Evolutionary conservation across 2,113 vertebrate species (phyloP).

Genomic region (Platysteira castanea): DNA sequence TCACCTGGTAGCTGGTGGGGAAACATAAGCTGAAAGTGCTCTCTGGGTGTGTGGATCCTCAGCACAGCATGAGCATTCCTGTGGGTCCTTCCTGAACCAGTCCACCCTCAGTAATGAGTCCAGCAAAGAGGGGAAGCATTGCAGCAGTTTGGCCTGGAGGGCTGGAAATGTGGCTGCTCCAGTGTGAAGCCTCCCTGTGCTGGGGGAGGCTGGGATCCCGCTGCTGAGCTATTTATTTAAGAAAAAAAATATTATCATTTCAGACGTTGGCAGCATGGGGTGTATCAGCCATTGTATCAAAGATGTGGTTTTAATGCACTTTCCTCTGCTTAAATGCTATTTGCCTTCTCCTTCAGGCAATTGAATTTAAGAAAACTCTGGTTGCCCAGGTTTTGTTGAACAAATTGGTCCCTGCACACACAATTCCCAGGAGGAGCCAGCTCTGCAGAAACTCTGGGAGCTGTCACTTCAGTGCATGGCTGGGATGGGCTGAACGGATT

Average conservation of each 20-base stretch:
- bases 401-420: slow-evolving; percentile 47
- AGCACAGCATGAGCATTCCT: fast-evolving
- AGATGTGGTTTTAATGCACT: slow-evolving; percentile 67
- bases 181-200: background rate
- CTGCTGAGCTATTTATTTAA: slow-evolving; percentile 62
- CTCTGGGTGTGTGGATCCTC: background rate
- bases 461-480: slow-evolving; percentile 53
- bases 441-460: slow-evolving; percentile 59
- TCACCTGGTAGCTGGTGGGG: background rate
- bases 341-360: slow-evolving; percentile 71
- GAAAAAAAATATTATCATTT: slow-evolving; percentile 73
- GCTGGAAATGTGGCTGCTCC: slow-evolving; percentile 24
- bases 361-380: slow-evolving; percentile 71
- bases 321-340: slow-evolving; percentile 59
- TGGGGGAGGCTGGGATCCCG: background rate
- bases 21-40: background rate
- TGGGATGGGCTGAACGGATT: slow-evolving; percentile 34
- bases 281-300: slow-evolving; percentile 54
- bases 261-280: slow-evolving; percentile 34
- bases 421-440: slow-evolving; percentile 56
- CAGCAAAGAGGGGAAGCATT: background rate
- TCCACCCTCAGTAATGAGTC: background rate
- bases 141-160: background rate
- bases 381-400: slow-evolving; percentile 50
- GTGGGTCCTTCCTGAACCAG: background rate